Evolutionary conservation across 2,888 invertebrate genomes (phyloP).

Genomic region (Halocaridina rubra): DNA sequence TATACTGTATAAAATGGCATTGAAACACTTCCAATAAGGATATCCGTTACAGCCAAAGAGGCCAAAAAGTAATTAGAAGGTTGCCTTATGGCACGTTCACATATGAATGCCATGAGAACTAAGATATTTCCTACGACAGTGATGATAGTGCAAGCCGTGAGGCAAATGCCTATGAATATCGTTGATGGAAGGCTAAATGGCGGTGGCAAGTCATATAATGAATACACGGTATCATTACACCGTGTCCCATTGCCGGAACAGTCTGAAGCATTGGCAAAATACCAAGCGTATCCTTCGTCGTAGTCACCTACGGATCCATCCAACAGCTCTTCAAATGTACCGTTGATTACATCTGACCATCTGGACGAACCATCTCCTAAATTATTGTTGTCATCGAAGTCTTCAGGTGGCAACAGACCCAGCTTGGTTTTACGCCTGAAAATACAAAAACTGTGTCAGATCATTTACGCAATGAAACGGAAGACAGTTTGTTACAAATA

Average conservation of each 20-base stretch:
- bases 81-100: conserved; percentile 75
- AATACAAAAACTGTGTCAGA: neutral
- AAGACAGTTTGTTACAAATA: no score
- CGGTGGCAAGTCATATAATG: conserved; percentile 29
- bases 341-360: conserved; percentile 15
- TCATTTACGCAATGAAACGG: no score
- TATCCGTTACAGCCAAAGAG: conserved; percentile 95
- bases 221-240: neutral
- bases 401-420: neutral
- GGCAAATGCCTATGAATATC: conserved; percentile 85
- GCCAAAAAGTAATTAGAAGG: conserved; percentile 99
- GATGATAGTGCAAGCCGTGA: conserved; percentile 88
- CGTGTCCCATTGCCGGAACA: conserved; percentile 24
- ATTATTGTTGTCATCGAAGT: neutral
- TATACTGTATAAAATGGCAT: conserved; percentile 99
- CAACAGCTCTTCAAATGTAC: neutral
- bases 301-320: neutral
- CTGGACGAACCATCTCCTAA: neutral
- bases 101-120: conserved; percentile 91
- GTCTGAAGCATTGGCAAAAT: neutral
- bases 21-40: conserved; percentile 96
- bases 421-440: conserved; percentile 37
- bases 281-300: neutral
- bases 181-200: conserved; percentile 88
- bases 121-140: conserved; percentile 96